phyloP scores from a whole-genome alignment of 2,797 vertebrate species.

The Acropternis orthonyx region DNA sequence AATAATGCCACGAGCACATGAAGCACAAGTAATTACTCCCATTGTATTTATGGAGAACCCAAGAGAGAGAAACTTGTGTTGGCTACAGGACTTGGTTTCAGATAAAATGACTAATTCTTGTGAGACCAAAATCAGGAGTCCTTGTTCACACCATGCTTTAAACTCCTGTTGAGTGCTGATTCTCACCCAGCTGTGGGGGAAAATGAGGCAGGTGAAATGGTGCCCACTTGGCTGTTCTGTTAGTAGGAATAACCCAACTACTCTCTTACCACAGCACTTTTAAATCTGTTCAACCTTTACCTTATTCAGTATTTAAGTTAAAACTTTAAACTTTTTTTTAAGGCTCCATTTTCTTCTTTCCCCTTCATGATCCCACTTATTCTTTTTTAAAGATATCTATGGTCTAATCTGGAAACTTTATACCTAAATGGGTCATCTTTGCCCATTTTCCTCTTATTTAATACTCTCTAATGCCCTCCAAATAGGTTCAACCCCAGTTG shows the following conservation, averaged over 20 bases:
- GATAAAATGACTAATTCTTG: not conserved
- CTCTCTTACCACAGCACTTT: not conserved
- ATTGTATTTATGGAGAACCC: not conserved
- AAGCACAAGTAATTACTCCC: not conserved
- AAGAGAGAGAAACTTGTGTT: not conserved
- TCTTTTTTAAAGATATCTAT: not conserved
- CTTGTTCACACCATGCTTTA: not conserved
- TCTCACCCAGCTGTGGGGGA: not conserved
- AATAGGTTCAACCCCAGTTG: not conserved
- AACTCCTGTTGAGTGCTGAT: not conserved
- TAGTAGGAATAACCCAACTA: not conserved
- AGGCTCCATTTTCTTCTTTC: not conserved
- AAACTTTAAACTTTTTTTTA: not conserved
- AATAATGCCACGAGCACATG: not conserved
- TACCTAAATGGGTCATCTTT: not conserved
- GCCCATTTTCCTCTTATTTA: not conserved
- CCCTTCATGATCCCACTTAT: not conserved
- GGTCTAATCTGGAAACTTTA: not conserved
- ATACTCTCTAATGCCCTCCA: not conserved
- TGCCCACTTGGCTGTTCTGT: not conserved
- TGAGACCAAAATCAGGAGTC: not conserved
- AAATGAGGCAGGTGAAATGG: not conserved
- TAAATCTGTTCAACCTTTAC: not conserved
- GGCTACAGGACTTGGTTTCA: not conserved
- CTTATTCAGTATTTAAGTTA: not conserved